Conservation (phyloP, 1,140 invertebrate species). For the Hycleus cichorii region DNA sequence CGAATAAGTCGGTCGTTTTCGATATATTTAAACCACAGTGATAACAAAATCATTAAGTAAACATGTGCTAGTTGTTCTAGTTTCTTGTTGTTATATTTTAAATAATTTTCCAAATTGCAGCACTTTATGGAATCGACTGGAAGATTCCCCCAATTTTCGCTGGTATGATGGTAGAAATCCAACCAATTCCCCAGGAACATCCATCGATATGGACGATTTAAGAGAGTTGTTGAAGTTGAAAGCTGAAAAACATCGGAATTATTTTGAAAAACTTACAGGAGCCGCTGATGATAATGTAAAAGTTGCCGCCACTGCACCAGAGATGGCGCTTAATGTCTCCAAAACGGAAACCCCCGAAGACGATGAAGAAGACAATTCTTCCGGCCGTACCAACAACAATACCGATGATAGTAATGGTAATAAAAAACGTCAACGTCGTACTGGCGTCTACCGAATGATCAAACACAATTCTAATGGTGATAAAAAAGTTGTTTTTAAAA, state of each 20-base stretch:
- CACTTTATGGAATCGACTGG: conserved; percentile 29
- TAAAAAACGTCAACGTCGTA: conserved; percentile 26
- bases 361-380: neutral
- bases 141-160: conserved; percentile 9
- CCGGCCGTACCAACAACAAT: neutral
- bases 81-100: neutral
- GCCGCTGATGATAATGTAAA: neutral
- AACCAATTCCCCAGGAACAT: neutral
- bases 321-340: conserved; percentile 20
- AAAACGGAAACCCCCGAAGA: neutral
- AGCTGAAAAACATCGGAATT: conserved; percentile 24
- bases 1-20: no score
- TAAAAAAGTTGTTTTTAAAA: conserved; percentile 24
- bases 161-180: neutral
- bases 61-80: neutral
- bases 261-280: conserved; percentile 23
- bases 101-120: conserved; percentile 24
- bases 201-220: conserved; percentile 10
- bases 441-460: conserved; percentile 25
- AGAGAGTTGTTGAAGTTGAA: conserved; percentile 22
- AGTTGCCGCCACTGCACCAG: neutral
- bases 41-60: neutral
- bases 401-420: neutral
- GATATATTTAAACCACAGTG: neutral
- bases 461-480: conserved; percentile 3